phyloP scores from a whole-genome alignment of 2,888 invertebrate genomes.

The Callyntrura guangdongensis region DNA sequence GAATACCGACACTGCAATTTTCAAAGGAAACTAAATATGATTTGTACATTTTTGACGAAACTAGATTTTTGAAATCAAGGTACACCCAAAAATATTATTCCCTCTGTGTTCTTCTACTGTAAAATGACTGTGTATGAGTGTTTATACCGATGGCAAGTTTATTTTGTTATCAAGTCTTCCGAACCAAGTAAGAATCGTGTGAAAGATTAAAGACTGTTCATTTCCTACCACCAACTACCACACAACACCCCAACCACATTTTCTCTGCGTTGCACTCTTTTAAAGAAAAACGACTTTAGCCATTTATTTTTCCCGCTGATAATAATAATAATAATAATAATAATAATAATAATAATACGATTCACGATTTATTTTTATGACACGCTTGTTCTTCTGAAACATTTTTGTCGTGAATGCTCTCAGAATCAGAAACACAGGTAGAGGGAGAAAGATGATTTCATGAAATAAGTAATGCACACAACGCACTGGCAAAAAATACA shows the following conservation, averaged over 20 bases:
- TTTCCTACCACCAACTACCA: not conserved
- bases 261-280: not conserved
- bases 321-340: slow-evolving; percentile 13
- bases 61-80: slow-evolving; percentile 28
- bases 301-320: slow-evolving; percentile 31
- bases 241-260: too few species aligned
- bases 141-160: not conserved
- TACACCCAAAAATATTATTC: slow-evolving; percentile 15
- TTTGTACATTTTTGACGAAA: slow-evolving; percentile 1
- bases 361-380: slow-evolving; percentile 72
- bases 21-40: not conserved
- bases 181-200: slow-evolving; percentile 23
- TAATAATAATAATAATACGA: slow-evolving; percentile 40
- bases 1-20: not conserved
- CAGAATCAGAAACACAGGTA: not conserved
- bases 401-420: slow-evolving; percentile 55
- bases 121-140: too few species aligned
- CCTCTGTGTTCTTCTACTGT: too few species aligned
- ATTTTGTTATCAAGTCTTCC: not conserved
- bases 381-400: slow-evolving; percentile 57
- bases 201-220: slow-evolving; percentile 36
- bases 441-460: not conserved
- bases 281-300: slow-evolving; percentile 3
- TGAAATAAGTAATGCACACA: not conserved
- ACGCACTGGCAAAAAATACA: slow-evolving; percentile 2